phyloP scores from a whole-genome alignment of 1,140 invertebrate species.

The Maniola jurtina region DNA sequence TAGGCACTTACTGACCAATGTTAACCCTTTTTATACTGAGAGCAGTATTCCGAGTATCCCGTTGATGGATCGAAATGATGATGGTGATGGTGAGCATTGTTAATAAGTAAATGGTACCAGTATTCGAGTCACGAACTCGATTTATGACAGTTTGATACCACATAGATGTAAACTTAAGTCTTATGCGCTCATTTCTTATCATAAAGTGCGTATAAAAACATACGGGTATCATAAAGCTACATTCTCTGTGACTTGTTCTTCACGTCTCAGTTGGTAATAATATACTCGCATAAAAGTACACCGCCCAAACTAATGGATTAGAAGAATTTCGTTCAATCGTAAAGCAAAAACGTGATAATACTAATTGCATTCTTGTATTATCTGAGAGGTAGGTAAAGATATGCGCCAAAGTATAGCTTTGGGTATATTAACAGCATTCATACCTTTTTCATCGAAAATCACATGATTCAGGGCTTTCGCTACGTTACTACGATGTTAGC shows the following conservation, averaged over 20 bases:
- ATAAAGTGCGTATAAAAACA: conserved; percentile 3
- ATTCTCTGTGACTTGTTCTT: neutral
- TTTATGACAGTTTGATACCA: neutral
- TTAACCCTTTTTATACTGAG: no score
- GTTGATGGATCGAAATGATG: no score
- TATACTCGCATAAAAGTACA: neutral
- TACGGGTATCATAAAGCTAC: conserved; percentile 9
- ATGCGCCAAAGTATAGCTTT: no score
- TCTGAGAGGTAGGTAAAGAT: no score
- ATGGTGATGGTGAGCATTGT: neutral
- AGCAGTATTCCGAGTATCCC: no score
- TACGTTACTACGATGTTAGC: no score
- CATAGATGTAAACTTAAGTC: no score
- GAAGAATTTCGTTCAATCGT: conserved; percentile 1
- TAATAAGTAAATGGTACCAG: neutral
- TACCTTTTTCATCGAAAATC: no score
- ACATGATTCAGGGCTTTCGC: no score
- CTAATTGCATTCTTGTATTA: neutral
- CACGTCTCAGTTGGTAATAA: neutral
- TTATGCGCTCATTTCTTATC: conserved; percentile 8
- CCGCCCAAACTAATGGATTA: conserved; percentile 5
- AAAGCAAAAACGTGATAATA: neutral
- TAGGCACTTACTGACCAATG: no score
- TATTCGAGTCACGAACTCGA: conserved; percentile 7
- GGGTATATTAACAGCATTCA: no score